Conservation (phyloP, 2,113 vertebrate species). For the Crotophaga sulcirostris region DNA sequence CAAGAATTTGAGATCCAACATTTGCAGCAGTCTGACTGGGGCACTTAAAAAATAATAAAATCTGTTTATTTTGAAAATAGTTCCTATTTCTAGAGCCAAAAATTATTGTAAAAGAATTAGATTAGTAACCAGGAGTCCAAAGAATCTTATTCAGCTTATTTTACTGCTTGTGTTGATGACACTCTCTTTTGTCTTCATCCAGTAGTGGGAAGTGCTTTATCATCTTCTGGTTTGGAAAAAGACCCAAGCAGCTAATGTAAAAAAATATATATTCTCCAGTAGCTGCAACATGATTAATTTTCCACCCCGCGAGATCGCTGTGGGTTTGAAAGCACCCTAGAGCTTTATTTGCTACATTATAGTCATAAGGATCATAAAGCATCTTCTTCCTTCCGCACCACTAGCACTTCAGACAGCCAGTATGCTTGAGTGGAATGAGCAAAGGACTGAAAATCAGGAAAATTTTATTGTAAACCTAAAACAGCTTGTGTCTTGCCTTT, state of each 20-base stretch:
- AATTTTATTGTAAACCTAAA: constrained; percentile 7
- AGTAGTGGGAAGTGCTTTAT: constrained; percentile 34
- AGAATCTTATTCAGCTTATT: constrained; percentile 50
- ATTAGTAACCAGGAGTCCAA: constrained; percentile 11
- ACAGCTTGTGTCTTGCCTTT: constrained; percentile 24
- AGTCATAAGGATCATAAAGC: constrained; percentile 62
- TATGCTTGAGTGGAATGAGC: constrained; percentile 19
- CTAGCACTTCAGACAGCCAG: constrained; percentile 27
- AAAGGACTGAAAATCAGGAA: constrained; percentile 20
- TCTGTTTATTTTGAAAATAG: neutral
- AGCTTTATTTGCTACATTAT: constrained; percentile 53
- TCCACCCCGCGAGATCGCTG: constrained; percentile 38
- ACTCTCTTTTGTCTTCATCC: constrained; percentile 43
- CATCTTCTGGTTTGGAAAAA: constrained; percentile 59
- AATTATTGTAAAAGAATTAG: constrained; percentile 1
- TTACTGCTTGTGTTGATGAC: constrained; percentile 31
- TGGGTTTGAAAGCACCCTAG: constrained; percentile 57
- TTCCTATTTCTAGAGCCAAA: constrained; percentile 23
- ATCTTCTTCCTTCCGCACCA: constrained; percentile 55
- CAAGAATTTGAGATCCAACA: neutral
- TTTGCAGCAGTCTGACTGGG: neutral
- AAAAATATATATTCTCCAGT: constrained; percentile 42
- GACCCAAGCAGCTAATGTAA: constrained; percentile 25
- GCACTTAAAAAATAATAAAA: neutral
- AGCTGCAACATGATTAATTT: constrained; percentile 60